Evolutionary conservation across 2,888 invertebrate genomes (phyloP), one percentile per base, ranked within the genome.

Genomic region (Callinectes sapidus): DNA sequence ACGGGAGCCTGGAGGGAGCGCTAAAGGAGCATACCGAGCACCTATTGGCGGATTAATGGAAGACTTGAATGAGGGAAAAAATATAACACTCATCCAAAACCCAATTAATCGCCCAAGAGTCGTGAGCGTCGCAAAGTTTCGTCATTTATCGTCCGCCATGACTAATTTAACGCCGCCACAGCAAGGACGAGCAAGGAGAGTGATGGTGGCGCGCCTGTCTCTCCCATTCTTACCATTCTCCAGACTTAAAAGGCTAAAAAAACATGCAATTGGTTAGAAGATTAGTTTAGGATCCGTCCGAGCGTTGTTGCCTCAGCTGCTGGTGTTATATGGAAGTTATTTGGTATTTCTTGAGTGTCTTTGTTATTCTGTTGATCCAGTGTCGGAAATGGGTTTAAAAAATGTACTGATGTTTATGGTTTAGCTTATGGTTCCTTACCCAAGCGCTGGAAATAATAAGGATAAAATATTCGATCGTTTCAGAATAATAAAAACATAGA

Each of bases 141-240:
- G 35, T 35, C 81, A 81, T 81, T 81, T 81, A 81, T 81, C 81
- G 81, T 81, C 32, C 81, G 23, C 23, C 71, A 71, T 71, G 71
- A 71, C 71, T 71, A 71, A 71, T 71, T 28, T 71, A 71, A 71
- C 71, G 71, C 28, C 71, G n/a, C 71, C n/a, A 28, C 71, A 71
- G 71, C 71, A 71, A 71, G 71, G 71, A 71, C 71, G 28, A 71
- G 71, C 10, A 28, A 6, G 71, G 71, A 71, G 71, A 71, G 28
- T 71, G 28, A 71, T 71, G 71, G 28, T 71, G 28, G 10, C 10
- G 6, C n/a, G 28, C 28, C 28, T 71, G 13, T 71, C 61, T 48
- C 10, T 10, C 48, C 23, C 61, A 61, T 61, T 71, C n/a, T 71
- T 23, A 61, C 23, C 61, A 1, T 61, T 61, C 61, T 23, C 2